These are phyloP conservation scores for Lampris incognitus DNA, from an alignment of 2,113 vertebrate species.

Conservation along the genomic window DNA sequence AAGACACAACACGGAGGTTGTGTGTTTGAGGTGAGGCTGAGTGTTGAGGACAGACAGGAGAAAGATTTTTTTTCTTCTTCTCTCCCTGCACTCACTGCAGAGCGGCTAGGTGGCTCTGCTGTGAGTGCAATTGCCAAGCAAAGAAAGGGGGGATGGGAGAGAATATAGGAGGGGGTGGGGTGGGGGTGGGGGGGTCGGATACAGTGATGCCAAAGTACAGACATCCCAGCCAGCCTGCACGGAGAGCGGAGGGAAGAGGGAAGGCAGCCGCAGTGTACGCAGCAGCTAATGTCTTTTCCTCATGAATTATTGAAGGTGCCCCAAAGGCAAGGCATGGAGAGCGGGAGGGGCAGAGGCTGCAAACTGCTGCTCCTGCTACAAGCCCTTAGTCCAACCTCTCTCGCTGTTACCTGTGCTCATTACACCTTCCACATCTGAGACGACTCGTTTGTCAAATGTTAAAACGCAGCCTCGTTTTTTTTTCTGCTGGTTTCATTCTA, in stretches of 20 bases:
- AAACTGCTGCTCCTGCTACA: constrained; percentile 19
- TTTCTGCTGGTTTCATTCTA: background rate
- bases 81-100: constrained; percentile 61
- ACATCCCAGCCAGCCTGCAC: constrained; percentile 56
- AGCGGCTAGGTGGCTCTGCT: constrained; percentile 65
- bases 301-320: constrained; percentile 73
- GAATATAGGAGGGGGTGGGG: constrained; percentile 1
- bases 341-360: constrained; percentile 39
- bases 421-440: constrained; percentile 37
- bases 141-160: constrained; percentile 55
- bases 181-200: constrained; percentile 53
- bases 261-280: constrained; percentile 48
- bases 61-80: constrained; percentile 26
- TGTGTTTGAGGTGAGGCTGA: constrained; percentile 32
- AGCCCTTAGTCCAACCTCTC: constrained; percentile 20
- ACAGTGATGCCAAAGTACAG: constrained; percentile 71
- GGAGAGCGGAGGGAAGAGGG: constrained; percentile 33
- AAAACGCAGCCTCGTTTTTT: constrained; percentile 22
- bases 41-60: constrained; percentile 38
- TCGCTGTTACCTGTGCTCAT: constrained; percentile 20
- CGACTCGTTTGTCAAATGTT: background rate
- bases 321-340: constrained; percentile 39
- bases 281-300: constrained; percentile 60
- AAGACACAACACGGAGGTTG: too few relatives aligned
- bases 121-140: constrained; percentile 76